Base-by-base conservation (phyloP, 2,797 vertebrate genomes). In the Benthosema pterotum region DNA sequence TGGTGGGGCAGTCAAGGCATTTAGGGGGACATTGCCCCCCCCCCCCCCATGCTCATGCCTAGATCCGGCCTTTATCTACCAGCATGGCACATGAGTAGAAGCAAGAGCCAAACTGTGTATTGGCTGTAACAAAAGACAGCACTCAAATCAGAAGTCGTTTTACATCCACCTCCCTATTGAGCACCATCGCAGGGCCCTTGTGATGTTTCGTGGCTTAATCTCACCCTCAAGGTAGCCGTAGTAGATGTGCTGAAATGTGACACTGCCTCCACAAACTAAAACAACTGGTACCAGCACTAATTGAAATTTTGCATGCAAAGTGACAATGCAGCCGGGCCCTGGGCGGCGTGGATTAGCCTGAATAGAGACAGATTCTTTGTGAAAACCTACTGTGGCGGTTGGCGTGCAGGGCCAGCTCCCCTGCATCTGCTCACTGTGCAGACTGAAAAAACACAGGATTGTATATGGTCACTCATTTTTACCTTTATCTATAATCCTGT, bases 221-320 rank as follows among this genome's bases (percentile, higher is more conserved):
- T 79, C 75, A 74, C 67, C 74, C 83, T 80, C 83, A 88, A 91
- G 91, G 90, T 89, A 88, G 82, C 75, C 65, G 58, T 72, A 75
- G 58, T 72, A 75, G 77, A 87, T 77, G 77, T 82, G 77, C 82
- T 74, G 85, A 92, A 92, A 92, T 76, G 76, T 66, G 83, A 91
- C 85, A 88, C 84, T 38, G 32, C 82, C 77, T 74, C 72, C 78
- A 82, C 78, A 80, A n/a, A 85, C 76, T 86, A 80, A 93, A 92
- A 92, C 92, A 93, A 93, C 92, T 92, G 90, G 90, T 92, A 93
- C 91, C 92, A 92, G 92, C 88, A 91, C 92, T 93, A 94, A 94
- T 93, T 93, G 88, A 94, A 91, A 93, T 93, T 93, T 91, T 89
- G 91, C 91, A 93, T 93, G 92, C 91, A 88, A 91, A 90, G 91